Conservation (phyloP, 2,797 vertebrate species). For the Myotis vivesi region DNA sequence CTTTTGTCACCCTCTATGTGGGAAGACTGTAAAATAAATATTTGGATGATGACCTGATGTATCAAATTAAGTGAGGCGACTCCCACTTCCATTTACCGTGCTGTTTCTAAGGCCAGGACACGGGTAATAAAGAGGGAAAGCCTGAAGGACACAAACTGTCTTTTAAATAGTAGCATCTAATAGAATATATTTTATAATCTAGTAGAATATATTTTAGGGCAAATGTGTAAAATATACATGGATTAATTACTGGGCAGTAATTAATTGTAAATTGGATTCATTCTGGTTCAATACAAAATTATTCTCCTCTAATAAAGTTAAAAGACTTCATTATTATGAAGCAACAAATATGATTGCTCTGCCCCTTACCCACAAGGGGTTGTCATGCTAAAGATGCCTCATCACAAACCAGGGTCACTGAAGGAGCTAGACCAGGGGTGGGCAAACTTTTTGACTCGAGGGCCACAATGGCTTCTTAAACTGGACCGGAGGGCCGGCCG, state of each 20-base stretch:
- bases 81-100: constrained; percentile 50
- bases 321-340: neutral
- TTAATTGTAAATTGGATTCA: constrained; percentile 25
- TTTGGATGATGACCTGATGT: constrained; percentile 70
- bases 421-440: neutral
- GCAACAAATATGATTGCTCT: neutral
- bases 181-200: neutral
- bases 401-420: neutral
- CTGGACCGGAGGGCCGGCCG: no score
- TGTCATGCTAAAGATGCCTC: neutral
- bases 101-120: constrained; percentile 31
- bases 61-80: constrained; percentile 70
- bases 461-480: no score
- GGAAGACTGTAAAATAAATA: constrained; percentile 71
- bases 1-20: constrained; percentile 64
- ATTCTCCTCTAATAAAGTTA: neutral
- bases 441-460: no score
- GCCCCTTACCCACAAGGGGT: neutral
- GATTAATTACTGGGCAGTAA: neutral
- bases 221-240: constrained; percentile 28
- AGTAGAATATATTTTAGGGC: constrained; percentile 16
- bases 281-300: neutral
- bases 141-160: constrained; percentile 55
- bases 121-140: constrained; percentile 14
- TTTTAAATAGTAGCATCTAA: neutral